phyloP scores from a whole-genome alignment of 2,797 vertebrate species.

The Scomberomorus guttatus region DNA sequence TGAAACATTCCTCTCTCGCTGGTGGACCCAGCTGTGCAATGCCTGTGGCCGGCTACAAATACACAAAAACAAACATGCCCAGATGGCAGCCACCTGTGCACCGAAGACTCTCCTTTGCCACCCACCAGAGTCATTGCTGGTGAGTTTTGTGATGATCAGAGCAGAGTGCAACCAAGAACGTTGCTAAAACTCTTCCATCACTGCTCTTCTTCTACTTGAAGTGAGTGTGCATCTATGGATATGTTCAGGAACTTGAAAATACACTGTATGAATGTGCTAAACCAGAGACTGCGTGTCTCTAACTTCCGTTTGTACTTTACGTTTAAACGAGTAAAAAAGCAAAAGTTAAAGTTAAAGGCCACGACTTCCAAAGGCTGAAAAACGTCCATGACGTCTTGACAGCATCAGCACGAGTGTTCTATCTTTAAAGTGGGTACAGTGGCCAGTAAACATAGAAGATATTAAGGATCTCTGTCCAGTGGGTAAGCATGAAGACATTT shows the following conservation, averaged over 20 bases:
- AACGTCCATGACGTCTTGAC: conserved; percentile 8
- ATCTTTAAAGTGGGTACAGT: conserved; percentile 9
- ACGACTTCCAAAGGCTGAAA: background rate
- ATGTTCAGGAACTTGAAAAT: background rate
- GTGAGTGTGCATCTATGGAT: background rate
- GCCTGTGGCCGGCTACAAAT: conserved; percentile 36
- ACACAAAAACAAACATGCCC: conserved; percentile 47
- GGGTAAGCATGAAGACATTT: background rate
- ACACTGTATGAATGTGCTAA: background rate
- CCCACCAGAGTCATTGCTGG: conserved; percentile 64
- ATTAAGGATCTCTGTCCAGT: conserved; percentile 9
- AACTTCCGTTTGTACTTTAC: background rate
- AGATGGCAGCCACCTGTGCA: conserved; percentile 76
- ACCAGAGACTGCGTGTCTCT: background rate
- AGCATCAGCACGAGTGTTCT: background rate
- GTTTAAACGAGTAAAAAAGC: background rate
- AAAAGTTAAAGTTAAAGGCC: conserved; percentile 13
- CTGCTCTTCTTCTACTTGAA: background rate
- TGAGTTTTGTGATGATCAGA: conserved; percentile 41
- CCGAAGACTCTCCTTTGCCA: conserved; percentile 59
- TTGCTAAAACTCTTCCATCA: conserved; percentile 6
- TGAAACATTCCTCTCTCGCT: conserved; percentile 56
- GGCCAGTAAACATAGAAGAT: conserved; percentile 34
- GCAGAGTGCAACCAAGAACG: conserved; percentile 17
- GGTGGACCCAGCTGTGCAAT: conserved; percentile 59